phyloP scores from a whole-genome alignment of 2,888 invertebrate genomes.

The Atrina japonica region DNA sequence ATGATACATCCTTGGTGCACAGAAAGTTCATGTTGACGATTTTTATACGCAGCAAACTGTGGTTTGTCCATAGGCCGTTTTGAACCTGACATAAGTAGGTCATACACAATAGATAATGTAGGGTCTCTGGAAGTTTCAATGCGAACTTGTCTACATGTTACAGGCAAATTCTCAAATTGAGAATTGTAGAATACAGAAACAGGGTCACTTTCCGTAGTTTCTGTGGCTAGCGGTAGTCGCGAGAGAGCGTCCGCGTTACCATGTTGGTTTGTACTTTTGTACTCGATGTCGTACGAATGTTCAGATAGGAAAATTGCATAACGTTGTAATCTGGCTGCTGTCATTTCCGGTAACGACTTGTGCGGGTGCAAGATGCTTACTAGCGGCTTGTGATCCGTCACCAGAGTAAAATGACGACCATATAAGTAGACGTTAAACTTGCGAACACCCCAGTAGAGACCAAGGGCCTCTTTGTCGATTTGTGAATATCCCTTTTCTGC shows the following conservation, averaged over 20 bases:
- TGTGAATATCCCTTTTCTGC: slow-evolving; percentile 25
- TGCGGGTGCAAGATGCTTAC: slow-evolving; percentile 10
- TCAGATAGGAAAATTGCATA: slow-evolving; percentile 26
- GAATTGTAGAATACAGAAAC: background rate
- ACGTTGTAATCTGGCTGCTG: slow-evolving; percentile 32
- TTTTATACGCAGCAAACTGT: background rate
- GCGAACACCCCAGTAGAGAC: slow-evolving; percentile 41
- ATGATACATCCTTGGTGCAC: slow-evolving; percentile 9
- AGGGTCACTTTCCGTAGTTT: background rate
- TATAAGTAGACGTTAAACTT: slow-evolving; percentile 59
- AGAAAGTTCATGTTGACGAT: slow-evolving; percentile 10
- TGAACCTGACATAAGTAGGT: background rate
- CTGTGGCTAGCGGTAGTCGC: slow-evolving; percentile 22
- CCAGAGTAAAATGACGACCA: slow-evolving; percentile 68
- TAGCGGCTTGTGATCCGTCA: slow-evolving; percentile 33
- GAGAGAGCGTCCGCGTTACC: slow-evolving; percentile 35
- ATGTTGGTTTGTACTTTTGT: slow-evolving; percentile 14
- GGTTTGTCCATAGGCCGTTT: background rate
- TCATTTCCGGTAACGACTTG: slow-evolving; percentile 17
- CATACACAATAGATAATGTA: background rate
- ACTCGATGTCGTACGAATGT: slow-evolving; percentile 30
- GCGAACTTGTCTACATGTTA: slow-evolving; percentile 1
- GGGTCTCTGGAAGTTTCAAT: background rate
- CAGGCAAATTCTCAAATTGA: slow-evolving; percentile 2
- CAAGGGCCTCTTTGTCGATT: slow-evolving; percentile 53